Percentiles rank a stretch among this genome's conserved stretches.
These are phyloP conservation scores for Macrostomum cliftonense DNA, from an alignment of 2,888 invertebrate species.

Conservation along the genomic window DNA sequence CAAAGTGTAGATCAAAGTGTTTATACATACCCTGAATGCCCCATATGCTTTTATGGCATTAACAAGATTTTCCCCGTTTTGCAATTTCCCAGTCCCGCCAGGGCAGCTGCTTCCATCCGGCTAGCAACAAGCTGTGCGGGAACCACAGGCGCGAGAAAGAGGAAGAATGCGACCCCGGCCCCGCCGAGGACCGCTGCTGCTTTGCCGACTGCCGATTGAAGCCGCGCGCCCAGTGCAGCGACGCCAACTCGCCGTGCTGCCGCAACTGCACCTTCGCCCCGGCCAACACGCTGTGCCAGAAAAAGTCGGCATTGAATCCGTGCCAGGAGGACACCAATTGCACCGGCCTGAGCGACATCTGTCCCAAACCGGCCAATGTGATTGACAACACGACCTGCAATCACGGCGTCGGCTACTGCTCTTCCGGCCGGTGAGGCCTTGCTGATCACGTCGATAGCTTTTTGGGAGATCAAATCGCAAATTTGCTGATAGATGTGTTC, in stretches of 20 bases:
- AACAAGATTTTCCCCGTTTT: no score
- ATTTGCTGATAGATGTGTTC: no score
- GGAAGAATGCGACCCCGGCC: conserved; percentile 86
- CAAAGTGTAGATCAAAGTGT: no score
- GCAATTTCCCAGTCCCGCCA: not conserved
- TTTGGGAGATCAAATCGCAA: no score
- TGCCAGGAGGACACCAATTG: conserved; percentile 65
- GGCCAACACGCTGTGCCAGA: conserved; percentile 50
- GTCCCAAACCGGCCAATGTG: conserved; percentile 1
- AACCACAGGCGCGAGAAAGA: conserved; percentile 81
- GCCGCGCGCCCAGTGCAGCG: conserved; percentile 71
- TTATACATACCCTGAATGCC: no score
- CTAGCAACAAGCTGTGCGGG: conserved; percentile 50
- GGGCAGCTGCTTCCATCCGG: conserved; percentile 38
- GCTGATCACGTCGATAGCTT: not conserved
- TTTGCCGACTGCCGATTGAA: conserved; percentile 73
- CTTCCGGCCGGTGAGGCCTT: conserved; percentile 1
- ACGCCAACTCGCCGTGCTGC: conserved; percentile 52
- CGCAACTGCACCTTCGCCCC: conserved; percentile 70
- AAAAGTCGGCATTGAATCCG: conserved; percentile 48
- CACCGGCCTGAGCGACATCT: conserved; percentile 11
- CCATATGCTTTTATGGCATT: no score
- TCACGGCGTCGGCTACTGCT: not conserved
- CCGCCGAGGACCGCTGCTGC: conserved; percentile 73
- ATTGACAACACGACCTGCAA: not conserved